Base-by-base conservation (phyloP, 1,140 invertebrate genomes). In the Acromyrmex heyeri region DNA sequence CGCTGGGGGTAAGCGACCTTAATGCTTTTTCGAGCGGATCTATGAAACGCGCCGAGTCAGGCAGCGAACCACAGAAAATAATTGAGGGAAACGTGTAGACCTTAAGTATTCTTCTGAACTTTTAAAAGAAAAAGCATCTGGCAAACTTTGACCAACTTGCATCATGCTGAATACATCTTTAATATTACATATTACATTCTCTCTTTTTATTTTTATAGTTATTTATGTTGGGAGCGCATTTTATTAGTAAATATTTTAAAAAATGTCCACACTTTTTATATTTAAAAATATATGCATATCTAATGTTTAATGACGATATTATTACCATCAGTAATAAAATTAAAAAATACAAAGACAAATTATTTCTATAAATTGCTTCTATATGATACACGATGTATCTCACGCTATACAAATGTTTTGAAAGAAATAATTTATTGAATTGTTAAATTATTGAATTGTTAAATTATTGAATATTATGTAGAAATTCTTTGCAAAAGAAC, bases 21-120 rank as follows among this genome's bases (percentile, higher is more conserved):
- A 91, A 95, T 95, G 91, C 91, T 91, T 94, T 94, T 94, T 93
- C 92, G 92, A 95, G 94, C 93, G 91, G 38, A 65, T 55, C 57
- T 64, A 57, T 27, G 81, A 83, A 85, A 75, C 59, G 69, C 65
- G 76, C 50, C 16, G 77, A 81, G 55, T 86, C 59, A 81, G 75
- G 64, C 67, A 53, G 73, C 61, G 69, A 55, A 50, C 64, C 85
- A 44, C 76, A 69, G 69, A 48, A 18, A 83, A 83, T 83, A 75
- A 83, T 83, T 83, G 48, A 34, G 21, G 64, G 44, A 72, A 61
- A 44, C 3, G 14, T n/a, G 16, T 44, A 57, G 70, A 55, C 24
- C 64, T 30, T 10, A 44, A 44, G 8, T 44, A 50, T 62, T 85
- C 16, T 30, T 34, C 14, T 21, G 4, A 48, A 83, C 8, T 83